These are phyloP conservation scores for Carollia perspicillata DNA, from an alignment of 2,113 vertebrate species.

Conservation along the genomic window DNA sequence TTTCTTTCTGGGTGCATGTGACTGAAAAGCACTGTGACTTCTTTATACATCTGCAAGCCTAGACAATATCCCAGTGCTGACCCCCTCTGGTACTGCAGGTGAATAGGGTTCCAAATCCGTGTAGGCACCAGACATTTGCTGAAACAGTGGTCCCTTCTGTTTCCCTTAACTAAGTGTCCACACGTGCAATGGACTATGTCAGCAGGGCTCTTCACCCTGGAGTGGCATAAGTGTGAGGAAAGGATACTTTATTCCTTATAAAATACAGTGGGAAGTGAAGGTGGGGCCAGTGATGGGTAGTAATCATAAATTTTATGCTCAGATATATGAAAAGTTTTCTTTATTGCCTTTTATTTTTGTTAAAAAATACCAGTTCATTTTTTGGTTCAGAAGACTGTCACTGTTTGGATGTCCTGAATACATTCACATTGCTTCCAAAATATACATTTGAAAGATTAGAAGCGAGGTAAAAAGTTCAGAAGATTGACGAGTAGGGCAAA, in stretches of 20 bases:
- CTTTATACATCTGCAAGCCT: too few species aligned
- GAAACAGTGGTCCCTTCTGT: neutral
- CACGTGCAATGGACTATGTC: fast-evolving
- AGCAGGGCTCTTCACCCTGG: too few species aligned
- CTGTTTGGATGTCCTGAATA: neutral
- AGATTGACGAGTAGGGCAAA: neutral
- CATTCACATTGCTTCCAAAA: neutral
- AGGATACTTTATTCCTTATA: neutral
- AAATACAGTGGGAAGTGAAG: neutral
- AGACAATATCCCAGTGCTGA: neutral
- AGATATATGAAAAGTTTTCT: neutral
- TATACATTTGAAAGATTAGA: neutral
- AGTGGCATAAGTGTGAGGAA: neutral
- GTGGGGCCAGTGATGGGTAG: too few species aligned
- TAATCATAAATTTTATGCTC: neutral
- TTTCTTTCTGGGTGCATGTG: neutral
- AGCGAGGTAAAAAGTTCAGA: neutral
- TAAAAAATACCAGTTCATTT: neutral
- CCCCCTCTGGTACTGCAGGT: neutral
- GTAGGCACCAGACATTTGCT: neutral
- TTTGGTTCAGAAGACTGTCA: neutral
- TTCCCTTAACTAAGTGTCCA: neutral
- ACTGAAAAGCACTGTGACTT: neutral
- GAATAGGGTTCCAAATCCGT: neutral
- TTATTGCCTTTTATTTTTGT: neutral